A percentile compares a stretch with the other conserved stretches of the same genome.
Conservation (phyloP, 1,140 invertebrate genomes). For the Sipha flava region DNA sequence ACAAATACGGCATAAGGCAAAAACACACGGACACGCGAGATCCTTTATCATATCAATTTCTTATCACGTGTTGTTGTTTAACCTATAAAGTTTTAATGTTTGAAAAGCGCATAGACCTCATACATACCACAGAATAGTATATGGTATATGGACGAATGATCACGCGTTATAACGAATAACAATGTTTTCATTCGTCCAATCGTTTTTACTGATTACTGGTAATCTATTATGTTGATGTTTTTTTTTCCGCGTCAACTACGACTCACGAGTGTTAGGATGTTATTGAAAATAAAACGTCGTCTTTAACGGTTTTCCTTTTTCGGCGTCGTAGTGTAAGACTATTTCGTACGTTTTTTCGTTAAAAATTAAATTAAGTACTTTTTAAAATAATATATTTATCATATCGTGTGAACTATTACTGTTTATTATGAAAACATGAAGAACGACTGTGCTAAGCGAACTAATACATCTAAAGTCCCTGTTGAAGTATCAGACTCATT, state of each 20-base stretch:
- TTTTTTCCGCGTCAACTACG: neutral
- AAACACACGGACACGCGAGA: too few relatives aligned
- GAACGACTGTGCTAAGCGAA: neutral
- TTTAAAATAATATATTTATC: neutral
- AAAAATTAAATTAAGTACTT: neutral
- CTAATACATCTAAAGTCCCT: neutral
- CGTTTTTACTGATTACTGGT: neutral
- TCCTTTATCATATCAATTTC: neutral
- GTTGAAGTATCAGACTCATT: conserved; percentile 3
- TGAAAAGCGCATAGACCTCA: too few relatives aligned
- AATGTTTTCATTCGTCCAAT: neutral
- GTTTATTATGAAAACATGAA: conserved; percentile 23
- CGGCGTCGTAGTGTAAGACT: too few relatives aligned
- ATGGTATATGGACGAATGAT: too few relatives aligned
- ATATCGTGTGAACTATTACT: neutral
- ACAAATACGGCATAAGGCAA: too few relatives aligned
- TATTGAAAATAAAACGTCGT: too few relatives aligned
- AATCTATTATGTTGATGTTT: neutral
- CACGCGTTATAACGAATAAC: neutral
- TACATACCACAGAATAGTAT: too few relatives aligned
- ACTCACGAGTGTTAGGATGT: too few relatives aligned
- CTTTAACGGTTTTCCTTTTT: neutral
- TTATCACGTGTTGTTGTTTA: neutral
- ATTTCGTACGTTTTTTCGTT: neutral
- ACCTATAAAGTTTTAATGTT: conserved; percentile 10